These are phyloP conservation scores for Gobionotothen gibberifrons DNA, from an alignment of 2,797 vertebrate species.

Conservation along the genomic window DNA sequence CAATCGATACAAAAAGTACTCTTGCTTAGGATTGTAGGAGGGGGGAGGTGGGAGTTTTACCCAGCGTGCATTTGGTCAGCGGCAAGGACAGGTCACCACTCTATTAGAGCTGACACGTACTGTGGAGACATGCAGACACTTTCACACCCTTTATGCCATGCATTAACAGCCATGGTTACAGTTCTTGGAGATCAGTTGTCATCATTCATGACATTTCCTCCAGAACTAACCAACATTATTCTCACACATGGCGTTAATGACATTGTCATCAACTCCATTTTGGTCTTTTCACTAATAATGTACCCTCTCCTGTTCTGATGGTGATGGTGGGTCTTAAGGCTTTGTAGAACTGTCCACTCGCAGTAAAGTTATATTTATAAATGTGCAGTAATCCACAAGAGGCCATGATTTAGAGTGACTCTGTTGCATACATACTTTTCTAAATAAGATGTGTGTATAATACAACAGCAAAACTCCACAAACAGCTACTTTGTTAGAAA, in stretches of 20 bases:
- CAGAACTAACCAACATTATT: not conserved
- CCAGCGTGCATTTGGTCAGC: constrained; percentile 16
- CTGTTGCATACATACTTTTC: not conserved
- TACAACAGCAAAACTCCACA: not conserved
- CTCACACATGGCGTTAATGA: not conserved
- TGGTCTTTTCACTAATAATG: not conserved
- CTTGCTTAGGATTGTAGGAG: not conserved
- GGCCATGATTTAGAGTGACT: too few species aligned
- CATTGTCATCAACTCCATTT: not conserved
- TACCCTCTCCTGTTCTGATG: not conserved
- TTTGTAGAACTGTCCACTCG: not conserved
- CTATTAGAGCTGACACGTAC: not conserved
- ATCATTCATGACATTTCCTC: not conserved
- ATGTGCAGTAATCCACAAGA: too few species aligned
- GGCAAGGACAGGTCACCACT: constrained; percentile 2
- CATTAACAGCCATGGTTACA: not conserved
- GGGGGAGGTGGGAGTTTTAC: not conserved
- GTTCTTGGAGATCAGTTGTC: not conserved
- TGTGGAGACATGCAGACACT: not conserved
- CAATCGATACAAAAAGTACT: not conserved
- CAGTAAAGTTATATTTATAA: not conserved
- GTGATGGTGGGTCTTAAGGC: not conserved
- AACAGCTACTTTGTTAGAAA: not conserved
- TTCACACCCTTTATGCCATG: not conserved
- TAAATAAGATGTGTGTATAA: not conserved